Evolutionary conservation across 2,113 vertebrate species (phyloP), one percentile per base, ranked within the genome.

Genomic region (Phylloscopus trochilus): DNA sequence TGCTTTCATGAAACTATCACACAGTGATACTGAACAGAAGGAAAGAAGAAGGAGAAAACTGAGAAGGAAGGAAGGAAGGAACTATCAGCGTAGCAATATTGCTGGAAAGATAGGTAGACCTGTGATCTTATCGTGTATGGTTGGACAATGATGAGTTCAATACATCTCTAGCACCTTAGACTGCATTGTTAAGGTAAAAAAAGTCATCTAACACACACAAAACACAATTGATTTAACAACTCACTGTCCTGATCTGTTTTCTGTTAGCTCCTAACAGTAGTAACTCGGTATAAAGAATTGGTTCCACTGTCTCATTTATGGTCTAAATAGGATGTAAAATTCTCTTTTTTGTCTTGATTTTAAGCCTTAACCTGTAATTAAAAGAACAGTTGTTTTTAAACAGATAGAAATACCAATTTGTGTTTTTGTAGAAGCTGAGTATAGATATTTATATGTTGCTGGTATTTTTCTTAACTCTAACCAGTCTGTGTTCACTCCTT

Each of bases 1-100:
- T 74, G 78, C 64, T 83, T 62, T 68, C 69, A 52, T 56, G 88
- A 95, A 95, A 76, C 89, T 88, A 95, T 93, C 89, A 96, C 92
- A 83, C 33, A 81, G 94, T 83, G 90, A 73, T 87, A 67, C n/a
- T 63, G 73, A 81, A 69, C 49, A 86, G 88, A 82, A 73, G 77
- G 43, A 31, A 55, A 53, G 43, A 37, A 52, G 55, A 55, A 77
- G 51, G n/a, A 77, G 85, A 92, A 93, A 86, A 53, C 28, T 69
- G 68, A 91, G 86, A 76, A 72, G 88, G 81, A 89, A 96, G 88
- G 81, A 89, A 96, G 52, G 80, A 85, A 24, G 60, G 78, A 87
- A 53, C 55, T 58, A 77, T 80, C 58, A 26, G 46, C 30, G 77
- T 44, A 58, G 64, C 55, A 70, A 63, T 46, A 64, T 37, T 43